A percentile compares a stretch with the other conserved stretches of the same genome.
phyloP scores from a whole-genome alignment of 2,113 vertebrate species.

The Myotis davidii region DNA sequence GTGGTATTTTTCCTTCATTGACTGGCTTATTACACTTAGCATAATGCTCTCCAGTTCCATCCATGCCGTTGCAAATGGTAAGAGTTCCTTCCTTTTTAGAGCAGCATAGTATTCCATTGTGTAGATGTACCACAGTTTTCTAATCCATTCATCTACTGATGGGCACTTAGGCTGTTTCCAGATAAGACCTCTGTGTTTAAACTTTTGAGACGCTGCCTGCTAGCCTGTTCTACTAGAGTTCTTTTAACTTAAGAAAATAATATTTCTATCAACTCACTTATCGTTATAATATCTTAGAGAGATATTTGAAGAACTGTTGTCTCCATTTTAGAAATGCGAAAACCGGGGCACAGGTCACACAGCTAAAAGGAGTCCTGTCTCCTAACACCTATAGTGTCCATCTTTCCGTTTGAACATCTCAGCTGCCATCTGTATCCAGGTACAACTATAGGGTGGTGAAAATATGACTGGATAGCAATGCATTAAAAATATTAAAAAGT shows the following conservation, averaged over 20 bases:
- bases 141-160: too few relatives aligned
- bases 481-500: conserved; percentile 16
- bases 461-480: background rate
- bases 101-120: too few relatives aligned
- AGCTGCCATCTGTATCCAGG: background rate
- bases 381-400: background rate
- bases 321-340: conserved; percentile 8
- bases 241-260: conserved; percentile 32
- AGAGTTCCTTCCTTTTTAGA: too few relatives aligned
- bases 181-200: background rate
- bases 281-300: conserved; percentile 2
- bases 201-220: background rate
- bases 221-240: background rate
- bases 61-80: too few relatives aligned
- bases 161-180: too few relatives aligned
- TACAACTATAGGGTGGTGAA: background rate
- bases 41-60: too few relatives aligned
- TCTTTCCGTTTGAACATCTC: background rate
- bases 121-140: too few relatives aligned
- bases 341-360: background rate
- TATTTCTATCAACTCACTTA: background rate
- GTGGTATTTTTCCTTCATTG: too few relatives aligned
- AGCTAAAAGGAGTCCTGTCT: background rate
- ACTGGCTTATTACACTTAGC: too few relatives aligned
- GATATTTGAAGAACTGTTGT: conserved; percentile 13